Evolutionary conservation across 1,140 invertebrate species (phyloP).

Genomic region (Centruroides sculpturatus): DNA sequence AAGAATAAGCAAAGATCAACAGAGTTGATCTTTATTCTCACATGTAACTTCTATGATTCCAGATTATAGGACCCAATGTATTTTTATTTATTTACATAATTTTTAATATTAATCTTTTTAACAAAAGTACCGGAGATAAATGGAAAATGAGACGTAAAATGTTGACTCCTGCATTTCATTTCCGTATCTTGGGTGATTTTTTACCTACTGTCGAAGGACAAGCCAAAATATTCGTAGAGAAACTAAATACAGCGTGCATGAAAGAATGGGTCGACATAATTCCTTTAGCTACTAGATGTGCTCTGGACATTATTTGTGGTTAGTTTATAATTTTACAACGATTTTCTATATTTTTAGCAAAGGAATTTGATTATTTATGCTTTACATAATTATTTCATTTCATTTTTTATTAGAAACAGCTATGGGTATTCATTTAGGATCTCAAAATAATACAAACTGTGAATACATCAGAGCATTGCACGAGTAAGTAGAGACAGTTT

Average conservation of each 20-base stretch:
- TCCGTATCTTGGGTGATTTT: conserved; percentile 37
- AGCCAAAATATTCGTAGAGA: conserved; percentile 41
- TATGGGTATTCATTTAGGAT: conserved; percentile 58
- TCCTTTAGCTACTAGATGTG: conserved; percentile 9
- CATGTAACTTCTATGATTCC: too few relatives aligned
- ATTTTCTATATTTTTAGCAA: too few relatives aligned
- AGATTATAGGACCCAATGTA: too few relatives aligned
- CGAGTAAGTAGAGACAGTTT: conserved; percentile 14
- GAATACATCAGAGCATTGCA: conserved; percentile 63
- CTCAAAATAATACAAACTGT: conserved; percentile 48
- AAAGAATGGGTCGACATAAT: conserved; percentile 6
- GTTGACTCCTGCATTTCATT: conserved; percentile 39
- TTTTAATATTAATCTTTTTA: too few relatives aligned
- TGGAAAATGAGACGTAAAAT: conserved; percentile 32
- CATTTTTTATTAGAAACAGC: conserved; percentile 52
- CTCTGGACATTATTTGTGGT: conserved; percentile 19
- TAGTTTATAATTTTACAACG: not conserved
- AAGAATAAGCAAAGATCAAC: too few relatives aligned
- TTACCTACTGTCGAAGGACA: conserved; percentile 38
- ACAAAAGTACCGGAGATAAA: conserved; percentile 38
- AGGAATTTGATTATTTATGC: too few relatives aligned
- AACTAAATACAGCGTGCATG: conserved; percentile 32
- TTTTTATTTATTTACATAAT: too few relatives aligned
- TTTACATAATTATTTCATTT: not conserved
- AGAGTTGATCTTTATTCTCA: too few relatives aligned